Base-by-base conservation (phyloP, 2,113 vertebrate species). In the Hydropotes inermis region DNA sequence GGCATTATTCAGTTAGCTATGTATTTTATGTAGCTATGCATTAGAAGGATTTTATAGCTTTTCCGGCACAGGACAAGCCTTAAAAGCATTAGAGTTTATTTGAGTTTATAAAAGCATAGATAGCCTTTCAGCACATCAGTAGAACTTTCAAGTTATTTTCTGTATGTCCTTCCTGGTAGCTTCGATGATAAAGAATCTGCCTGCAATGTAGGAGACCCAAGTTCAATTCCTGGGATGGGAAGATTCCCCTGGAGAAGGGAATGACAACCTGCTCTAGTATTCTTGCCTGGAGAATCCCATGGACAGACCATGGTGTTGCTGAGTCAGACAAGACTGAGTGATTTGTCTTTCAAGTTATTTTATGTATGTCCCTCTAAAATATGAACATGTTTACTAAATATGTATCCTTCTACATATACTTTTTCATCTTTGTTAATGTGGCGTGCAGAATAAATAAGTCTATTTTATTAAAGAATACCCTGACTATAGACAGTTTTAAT, bases 381-480 rank as follows among this genome's bases (percentile, higher is more conserved):
- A 87, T 52, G 19, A 83, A 55, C 5, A 83, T 36, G 19, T 55
- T 55, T 83, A 83, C 52, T 83, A 83, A 36, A 55, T 36, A 83
- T 14, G 7, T 55, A 36, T 55, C 33, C 52, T 55, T 83, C 79
- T 54, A n/a, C 50, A n/a, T 82, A 23, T 83, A 27, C n/a, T 36
- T 55, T 55, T 55, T 55, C 28, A 33, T 74, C 28, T 89, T 92
- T 93, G 67, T 70, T 96, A 93, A 83, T 78, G 17, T 76, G 89
- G 50, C n/a, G 61, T 55, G 16, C 2, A 43, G 43, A 93, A 43
- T 83, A 57, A 33, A 84, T 88, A 85, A 85, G 45, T 96, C 43
- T 93, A 28, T 94, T 96, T 97, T 91, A 95, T 82, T 96, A 93
- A 95, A 60, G 15, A 87, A 57, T 17, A 93, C 23, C 45, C 70